Percentiles rank a stretch among this genome's conserved stretches.
These are phyloP conservation scores for Melanotaenia duboulayi DNA, from an alignment of 2,113 vertebrate genomes.

Conservation along the genomic window DNA sequence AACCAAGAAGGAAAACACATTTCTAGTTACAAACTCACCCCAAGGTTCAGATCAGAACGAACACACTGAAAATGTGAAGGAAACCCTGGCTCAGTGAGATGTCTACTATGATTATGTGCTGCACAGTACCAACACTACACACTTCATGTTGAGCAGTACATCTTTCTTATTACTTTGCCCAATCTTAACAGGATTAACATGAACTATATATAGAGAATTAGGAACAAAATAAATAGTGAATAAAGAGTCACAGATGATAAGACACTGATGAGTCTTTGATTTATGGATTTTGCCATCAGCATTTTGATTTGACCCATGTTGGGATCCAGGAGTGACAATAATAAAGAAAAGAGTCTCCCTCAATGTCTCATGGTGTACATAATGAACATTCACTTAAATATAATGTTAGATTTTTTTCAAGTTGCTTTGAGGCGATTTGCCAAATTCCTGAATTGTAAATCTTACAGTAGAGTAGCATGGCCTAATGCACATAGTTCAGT, in stretches of 20 bases:
- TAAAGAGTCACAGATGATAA: slow-evolving; percentile 1
- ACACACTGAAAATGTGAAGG: neutral
- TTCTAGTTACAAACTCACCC: neutral
- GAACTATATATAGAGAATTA: neutral
- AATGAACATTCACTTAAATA: slow-evolving; percentile 4
- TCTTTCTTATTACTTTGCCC: neutral
- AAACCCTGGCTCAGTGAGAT: neutral
- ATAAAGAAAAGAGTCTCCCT: slow-evolving; percentile 5
- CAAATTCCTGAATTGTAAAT: slow-evolving; percentile 28
- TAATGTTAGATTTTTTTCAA: slow-evolving; percentile 8
- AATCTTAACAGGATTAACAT: neutral
- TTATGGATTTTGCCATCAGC: neutral
- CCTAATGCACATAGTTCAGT: neutral
- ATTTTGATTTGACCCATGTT: slow-evolving; percentile 14
- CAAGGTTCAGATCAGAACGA: neutral
- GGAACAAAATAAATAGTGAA: neutral
- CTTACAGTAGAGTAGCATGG: neutral
- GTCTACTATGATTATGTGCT: neutral
- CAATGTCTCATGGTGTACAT: neutral
- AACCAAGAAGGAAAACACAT: neutral
- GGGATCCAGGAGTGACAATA: neutral
- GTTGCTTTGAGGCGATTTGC: neutral
- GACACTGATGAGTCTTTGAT: slow-evolving; percentile 21
- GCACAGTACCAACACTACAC: neutral
- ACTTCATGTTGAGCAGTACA: neutral